Percentiles rank a stretch among this genome's conserved stretches.
phyloP scores from a whole-genome alignment of 2,888 invertebrate species.

The Neoitamus cyanurus region DNA sequence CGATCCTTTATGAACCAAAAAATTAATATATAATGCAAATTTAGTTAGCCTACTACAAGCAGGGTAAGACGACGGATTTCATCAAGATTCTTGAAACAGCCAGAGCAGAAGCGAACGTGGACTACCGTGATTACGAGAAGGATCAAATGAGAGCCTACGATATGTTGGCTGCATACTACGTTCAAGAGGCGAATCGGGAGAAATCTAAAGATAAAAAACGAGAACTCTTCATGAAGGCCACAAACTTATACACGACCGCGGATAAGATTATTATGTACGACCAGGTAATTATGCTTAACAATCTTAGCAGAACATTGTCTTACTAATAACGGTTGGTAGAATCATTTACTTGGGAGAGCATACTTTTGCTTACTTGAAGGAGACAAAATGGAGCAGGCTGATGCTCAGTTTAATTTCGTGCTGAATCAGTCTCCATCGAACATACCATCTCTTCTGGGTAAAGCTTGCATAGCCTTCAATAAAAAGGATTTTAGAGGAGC shows the following conservation, averaged over 20 bases:
- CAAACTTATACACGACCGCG: conserved; percentile 95
- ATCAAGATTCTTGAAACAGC: conserved; percentile 93
- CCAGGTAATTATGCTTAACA: conserved; percentile 72
- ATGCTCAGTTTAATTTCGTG: conserved; percentile 99
- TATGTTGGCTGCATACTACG: conserved; percentile 98
- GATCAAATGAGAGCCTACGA: conserved; percentile 98
- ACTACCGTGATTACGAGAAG: conserved; percentile 91
- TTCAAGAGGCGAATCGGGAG: conserved; percentile 94
- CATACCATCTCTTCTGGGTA: conserved; percentile 96
- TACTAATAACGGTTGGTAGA: conserved; percentile 65
- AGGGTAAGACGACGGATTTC: conserved; percentile 91
- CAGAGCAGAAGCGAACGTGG: conserved; percentile 83
- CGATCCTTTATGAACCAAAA: neutral
- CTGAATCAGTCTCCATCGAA: conserved; percentile 94
- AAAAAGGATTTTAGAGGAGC: conserved; percentile 96
- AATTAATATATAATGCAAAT: conserved; percentile 43
- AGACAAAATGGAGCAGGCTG: conserved; percentile 99
- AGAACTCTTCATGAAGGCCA: conserved; percentile 96
- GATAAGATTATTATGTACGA: conserved; percentile 99
- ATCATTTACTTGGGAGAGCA: conserved; percentile 96
- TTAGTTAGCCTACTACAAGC: conserved; percentile 96
- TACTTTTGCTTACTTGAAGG: conserved; percentile 98
- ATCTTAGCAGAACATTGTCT: conserved; percentile 61
- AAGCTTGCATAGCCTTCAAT: conserved; percentile 99
- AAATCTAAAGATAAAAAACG: conserved; percentile 94